Evolutionary conservation across 2,113 vertebrate species (phyloP).

Genomic region (Hiodon alosoides): DNA sequence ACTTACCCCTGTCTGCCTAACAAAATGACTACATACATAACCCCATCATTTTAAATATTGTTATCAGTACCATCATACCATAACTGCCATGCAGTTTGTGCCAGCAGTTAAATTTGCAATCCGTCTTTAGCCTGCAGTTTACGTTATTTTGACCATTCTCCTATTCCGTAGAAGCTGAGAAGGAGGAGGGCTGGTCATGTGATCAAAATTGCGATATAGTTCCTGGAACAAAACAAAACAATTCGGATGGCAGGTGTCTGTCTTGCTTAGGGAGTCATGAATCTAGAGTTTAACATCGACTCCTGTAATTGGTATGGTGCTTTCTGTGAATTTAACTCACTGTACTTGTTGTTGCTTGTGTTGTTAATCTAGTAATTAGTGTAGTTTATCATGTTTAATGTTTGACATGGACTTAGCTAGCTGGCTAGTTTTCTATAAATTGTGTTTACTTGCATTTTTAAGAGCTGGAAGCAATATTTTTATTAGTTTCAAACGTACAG

Average conservation of each 20-base stretch:
- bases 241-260: slow-evolving; percentile 52
- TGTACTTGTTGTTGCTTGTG: too few relatives aligned
- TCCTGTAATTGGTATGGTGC: not conserved
- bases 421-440: not conserved
- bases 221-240: slow-evolving; percentile 51
- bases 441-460: too few relatives aligned
- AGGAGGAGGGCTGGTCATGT: slow-evolving; percentile 52
- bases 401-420: not conserved
- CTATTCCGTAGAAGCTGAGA: slow-evolving; percentile 40
- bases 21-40: too few relatives aligned
- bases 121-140: too few relatives aligned
- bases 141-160: slow-evolving; percentile 21
- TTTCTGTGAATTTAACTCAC: not conserved
- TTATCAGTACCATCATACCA: too few relatives aligned
- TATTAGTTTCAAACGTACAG: not conserved
- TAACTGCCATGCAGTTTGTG: too few relatives aligned
- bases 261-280: not conserved
- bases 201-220: slow-evolving; percentile 40
- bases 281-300: not conserved
- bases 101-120: too few relatives aligned
- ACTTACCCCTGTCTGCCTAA: too few relatives aligned
- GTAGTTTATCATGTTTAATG: not conserved
- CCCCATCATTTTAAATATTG: too few relatives aligned
- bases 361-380: not conserved
- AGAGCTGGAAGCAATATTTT: too few relatives aligned